Evolutionary conservation across 2,888 invertebrate species (phyloP).

Genomic region (Amiota minor): DNA sequence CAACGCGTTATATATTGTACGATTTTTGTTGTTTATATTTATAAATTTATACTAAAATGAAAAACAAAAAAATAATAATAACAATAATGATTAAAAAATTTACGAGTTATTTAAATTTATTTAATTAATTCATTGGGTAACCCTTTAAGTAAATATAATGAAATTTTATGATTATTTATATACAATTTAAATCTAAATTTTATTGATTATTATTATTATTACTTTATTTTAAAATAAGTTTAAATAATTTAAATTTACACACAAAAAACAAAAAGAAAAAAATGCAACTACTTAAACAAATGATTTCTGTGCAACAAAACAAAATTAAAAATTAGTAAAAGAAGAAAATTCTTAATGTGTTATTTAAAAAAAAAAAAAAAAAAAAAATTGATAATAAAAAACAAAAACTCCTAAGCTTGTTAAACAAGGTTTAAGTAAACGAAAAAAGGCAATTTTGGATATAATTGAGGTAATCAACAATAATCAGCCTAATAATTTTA

Average conservation of each 20-base stretch:
- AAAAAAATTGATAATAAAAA: neutral
- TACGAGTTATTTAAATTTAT: slow-evolving; percentile 7
- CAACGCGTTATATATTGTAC: slow-evolving; percentile 9
- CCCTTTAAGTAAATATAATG: slow-evolving; percentile 17
- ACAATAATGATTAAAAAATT: neutral
- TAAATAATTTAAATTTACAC: too few species aligned
- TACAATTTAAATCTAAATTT: neutral
- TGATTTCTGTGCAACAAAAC: neutral
- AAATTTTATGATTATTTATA: neutral
- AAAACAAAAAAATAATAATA: neutral
- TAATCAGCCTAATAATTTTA: too few species aligned
- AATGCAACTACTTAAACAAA: neutral
- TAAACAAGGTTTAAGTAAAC: neutral
- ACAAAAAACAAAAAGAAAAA: too few species aligned
- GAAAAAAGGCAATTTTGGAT: neutral
- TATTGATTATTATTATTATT: neutral
- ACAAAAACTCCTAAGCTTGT: neutral
- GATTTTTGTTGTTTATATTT: slow-evolving; percentile 19
- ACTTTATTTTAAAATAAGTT: neutral
- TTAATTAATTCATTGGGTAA: neutral
- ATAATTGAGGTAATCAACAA: too few species aligned
- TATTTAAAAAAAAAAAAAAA: neutral
- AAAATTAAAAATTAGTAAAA: neutral
- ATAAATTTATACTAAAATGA: neutral
- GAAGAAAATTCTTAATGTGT: neutral